Conservation (phyloP, 2,888 invertebrate species). For the Erebia palarica region DNA sequence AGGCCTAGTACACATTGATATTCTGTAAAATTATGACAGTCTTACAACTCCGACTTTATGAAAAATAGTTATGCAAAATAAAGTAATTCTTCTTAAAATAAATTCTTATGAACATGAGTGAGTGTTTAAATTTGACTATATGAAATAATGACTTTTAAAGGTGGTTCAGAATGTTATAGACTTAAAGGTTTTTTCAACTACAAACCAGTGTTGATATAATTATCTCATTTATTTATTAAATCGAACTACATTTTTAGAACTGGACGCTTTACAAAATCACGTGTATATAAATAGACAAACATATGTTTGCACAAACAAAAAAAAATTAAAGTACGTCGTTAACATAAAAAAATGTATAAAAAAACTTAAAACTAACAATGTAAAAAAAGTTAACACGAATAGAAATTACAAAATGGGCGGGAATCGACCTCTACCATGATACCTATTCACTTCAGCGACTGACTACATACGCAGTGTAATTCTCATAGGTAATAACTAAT, state of each 20-base stretch:
- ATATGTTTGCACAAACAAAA: constrained; percentile 36
- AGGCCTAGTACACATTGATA: constrained; percentile 44
- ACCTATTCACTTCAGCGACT: constrained; percentile 36
- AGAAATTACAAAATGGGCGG: constrained; percentile 39
- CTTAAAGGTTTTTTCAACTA: constrained; percentile 23
- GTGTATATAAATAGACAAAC: constrained; percentile 41
- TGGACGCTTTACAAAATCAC: constrained; percentile 48
- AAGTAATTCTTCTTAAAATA: constrained; percentile 23
- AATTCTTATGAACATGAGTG: constrained; percentile 2
- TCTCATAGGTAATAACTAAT: background rate
- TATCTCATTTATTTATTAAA: constrained; percentile 38
- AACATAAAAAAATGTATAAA: constrained; percentile 43
- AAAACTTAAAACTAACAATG: constrained; percentile 41
- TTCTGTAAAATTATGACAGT: constrained; percentile 23
- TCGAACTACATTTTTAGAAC: constrained; percentile 38
- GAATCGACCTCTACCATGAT: constrained; percentile 35
- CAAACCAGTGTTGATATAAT: constrained; percentile 26
- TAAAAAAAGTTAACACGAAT: constrained; percentile 34
- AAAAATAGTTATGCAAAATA: constrained; percentile 39
- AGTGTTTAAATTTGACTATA: constrained; percentile 2
- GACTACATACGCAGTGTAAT: constrained; percentile 15
- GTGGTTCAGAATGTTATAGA: constrained; percentile 5
- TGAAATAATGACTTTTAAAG: constrained; percentile 8
- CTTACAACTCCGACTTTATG: constrained; percentile 31
- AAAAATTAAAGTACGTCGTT: constrained; percentile 37